Conservation (phyloP, 2,797 vertebrate species). For the Vipera ursinii region DNA sequence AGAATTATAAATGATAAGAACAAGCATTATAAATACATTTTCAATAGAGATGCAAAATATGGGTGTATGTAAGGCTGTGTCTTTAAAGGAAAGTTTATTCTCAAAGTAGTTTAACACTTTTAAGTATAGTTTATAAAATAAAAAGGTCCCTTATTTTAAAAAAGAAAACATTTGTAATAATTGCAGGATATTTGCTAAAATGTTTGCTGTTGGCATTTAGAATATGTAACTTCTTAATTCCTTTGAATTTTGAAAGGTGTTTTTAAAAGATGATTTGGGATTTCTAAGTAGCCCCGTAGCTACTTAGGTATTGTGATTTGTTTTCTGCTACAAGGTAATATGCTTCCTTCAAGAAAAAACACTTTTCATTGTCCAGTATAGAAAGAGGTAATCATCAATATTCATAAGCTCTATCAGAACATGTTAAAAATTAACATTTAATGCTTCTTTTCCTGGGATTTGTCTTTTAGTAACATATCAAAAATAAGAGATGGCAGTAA, state of each 20-base stretch:
- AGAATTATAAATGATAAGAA: not conserved
- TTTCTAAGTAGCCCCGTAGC: not conserved
- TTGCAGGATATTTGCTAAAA: not conserved
- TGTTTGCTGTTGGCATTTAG: too few species aligned
- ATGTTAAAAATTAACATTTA: not conserved
- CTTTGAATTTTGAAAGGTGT: not conserved
- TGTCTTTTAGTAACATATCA: conserved; percentile 51
- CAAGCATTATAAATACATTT: not conserved
- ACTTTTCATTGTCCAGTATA: not conserved
- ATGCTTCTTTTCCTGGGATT: not conserved
- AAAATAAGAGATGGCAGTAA: conserved; percentile 75
- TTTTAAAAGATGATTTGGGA: not conserved
- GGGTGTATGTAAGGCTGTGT: not conserved
- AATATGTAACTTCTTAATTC: not conserved
- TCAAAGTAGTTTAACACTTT: not conserved
- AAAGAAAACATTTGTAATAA: not conserved
- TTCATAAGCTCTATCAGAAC: not conserved
- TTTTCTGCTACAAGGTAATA: not conserved
- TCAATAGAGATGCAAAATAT: not conserved
- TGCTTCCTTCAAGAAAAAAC: not conserved
- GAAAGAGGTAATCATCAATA: not conserved
- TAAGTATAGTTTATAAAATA: not conserved
- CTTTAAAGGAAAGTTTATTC: not conserved
- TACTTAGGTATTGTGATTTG: not conserved
- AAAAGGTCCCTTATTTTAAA: not conserved